Base-by-base conservation (phyloP, 2,113 vertebrate genomes). In the Tupaia tana region DNA sequence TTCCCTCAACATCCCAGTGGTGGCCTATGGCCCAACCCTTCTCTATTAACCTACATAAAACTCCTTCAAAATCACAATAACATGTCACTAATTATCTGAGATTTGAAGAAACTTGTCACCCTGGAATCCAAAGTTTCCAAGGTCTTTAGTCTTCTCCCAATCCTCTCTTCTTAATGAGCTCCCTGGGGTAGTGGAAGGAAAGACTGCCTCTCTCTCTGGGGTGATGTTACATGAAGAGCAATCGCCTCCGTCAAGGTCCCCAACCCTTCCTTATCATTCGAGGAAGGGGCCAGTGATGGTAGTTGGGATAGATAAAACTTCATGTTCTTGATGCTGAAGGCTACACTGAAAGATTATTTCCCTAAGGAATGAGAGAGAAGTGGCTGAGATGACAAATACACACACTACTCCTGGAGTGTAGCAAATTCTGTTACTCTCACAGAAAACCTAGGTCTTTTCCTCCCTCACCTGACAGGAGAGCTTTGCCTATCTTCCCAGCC, bases 81-180 rank as follows among this genome's bases (percentile, higher is more conserved):
- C 58, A 73, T 89, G 31, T 18, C 56, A 81, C 74, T 94, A 94
- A 95, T 94, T 91, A 85, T 52, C 70, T 69, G 34, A 91, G 27
- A 78, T 61, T 58, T 13, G 14, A 67, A 91, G 77, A 93, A 95
- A 89, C 7, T 16, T 78, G 54, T 86, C 74, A 82, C 20, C 43
- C 22, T 61, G 63, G 61, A 95, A 94, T 71, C 73, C 82, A 77
- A 7, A 92, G 16, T 43, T 71, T 82, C 67, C 29, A 52, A 19
- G 16, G 10, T 61, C 74, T 85, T 80, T 70, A 7, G 25, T 85
- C 56, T 83, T 93, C 74, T 89, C 81, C 82, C 94, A 94, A 88
- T 10, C 5, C 56, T 80, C 27, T 27, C 25, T 83, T 80, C 73
- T 90, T 96, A 97, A 97, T 89, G 79, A 97, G 92, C 22, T 94